Percentiles rank a stretch among this genome's conserved stretches.
phyloP scores from a whole-genome alignment of 1,140 invertebrate genomes.

The Penaeus indicus region DNA sequence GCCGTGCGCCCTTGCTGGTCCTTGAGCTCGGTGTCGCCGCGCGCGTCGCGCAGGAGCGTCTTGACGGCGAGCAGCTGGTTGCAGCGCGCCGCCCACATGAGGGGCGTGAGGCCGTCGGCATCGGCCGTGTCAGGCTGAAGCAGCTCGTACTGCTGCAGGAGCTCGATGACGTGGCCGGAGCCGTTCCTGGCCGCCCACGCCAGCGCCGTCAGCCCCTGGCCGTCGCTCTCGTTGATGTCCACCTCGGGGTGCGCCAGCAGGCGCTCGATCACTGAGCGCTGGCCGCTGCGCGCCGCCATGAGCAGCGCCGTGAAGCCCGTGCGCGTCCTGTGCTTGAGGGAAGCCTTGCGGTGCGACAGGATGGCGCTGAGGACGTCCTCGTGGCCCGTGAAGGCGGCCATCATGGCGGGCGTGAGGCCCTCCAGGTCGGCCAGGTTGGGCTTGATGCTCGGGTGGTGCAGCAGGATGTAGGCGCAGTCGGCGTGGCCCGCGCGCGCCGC shows the following conservation, averaged over 20 bases:
- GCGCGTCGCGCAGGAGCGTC: constrained; percentile 63
- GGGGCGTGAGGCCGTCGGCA: constrained; percentile 58
- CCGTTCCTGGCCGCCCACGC: constrained; percentile 57
- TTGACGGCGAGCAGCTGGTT: constrained; percentile 62
- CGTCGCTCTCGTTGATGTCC: constrained; percentile 64
- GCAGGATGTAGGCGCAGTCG: constrained; percentile 59
- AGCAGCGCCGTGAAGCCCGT: constrained; percentile 62
- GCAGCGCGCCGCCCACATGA: constrained; percentile 65
- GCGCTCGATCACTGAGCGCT: constrained; percentile 50
- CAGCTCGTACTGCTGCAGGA: constrained; percentile 62
- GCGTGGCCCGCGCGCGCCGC: constrained; percentile 61
- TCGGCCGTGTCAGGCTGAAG: constrained; percentile 57
- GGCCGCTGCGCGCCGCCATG: constrained; percentile 58
- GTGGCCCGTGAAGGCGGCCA: constrained; percentile 58
- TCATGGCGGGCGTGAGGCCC: constrained; percentile 55
- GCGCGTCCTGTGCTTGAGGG: constrained; percentile 30
- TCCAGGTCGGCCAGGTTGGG: constrained; percentile 53
- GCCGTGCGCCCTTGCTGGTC: constrained; percentile 60
- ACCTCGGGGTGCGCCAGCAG: constrained; percentile 59
- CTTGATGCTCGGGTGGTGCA: constrained; percentile 53
- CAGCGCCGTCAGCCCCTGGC: constrained; percentile 58
- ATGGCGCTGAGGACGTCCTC: constrained; percentile 58
- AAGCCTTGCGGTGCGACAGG: constrained; percentile 35
- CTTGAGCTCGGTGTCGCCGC: constrained; percentile 41
- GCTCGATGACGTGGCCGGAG: constrained; percentile 60